phyloP scores from a whole-genome alignment of 2,797 vertebrate genomes.

The Vespertilio murinus region DNA sequence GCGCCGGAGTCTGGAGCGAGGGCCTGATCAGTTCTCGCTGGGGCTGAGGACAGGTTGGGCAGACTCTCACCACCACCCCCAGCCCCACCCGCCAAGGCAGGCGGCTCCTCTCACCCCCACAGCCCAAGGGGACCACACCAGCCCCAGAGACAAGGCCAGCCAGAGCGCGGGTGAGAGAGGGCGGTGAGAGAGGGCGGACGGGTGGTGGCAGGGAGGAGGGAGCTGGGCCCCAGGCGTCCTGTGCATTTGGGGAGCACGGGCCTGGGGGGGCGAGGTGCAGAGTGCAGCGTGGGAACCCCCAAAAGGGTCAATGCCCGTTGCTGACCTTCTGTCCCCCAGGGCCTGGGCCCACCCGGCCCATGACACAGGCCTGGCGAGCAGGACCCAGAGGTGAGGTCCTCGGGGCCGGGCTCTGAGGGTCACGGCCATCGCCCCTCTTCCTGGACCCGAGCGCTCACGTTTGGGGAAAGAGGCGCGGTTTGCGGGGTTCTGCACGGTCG shows the following conservation, averaged over 20 bases:
- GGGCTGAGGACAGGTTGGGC: no score
- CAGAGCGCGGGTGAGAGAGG: neutral
- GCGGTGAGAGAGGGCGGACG: no score
- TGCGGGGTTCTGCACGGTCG: neutral
- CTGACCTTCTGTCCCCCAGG: neutral
- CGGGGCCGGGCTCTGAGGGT: neutral
- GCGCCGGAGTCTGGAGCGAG: fast-evolving
- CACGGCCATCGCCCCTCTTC: fast-evolving
- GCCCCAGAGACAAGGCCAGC: neutral
- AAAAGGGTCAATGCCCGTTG: neutral
- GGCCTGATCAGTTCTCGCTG: neutral
- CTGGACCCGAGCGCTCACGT: fast-evolving
- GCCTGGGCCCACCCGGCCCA: neutral
- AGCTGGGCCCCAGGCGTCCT: fast-evolving
- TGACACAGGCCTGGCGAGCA: fast-evolving
- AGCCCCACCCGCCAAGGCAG: neutral
- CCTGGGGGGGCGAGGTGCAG: neutral
- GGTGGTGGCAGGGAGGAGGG: no score
- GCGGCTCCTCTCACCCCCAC: neutral
- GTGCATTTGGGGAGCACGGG: neutral
- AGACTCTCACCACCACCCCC: neutral
- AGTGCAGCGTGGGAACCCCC: neutral
- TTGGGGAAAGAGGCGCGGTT: neutral
- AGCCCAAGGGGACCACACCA: neutral
- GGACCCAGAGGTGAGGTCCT: neutral